Conservation (phyloP, 2,797 vertebrate genomes). For the Anguilla anguilla region DNA sequence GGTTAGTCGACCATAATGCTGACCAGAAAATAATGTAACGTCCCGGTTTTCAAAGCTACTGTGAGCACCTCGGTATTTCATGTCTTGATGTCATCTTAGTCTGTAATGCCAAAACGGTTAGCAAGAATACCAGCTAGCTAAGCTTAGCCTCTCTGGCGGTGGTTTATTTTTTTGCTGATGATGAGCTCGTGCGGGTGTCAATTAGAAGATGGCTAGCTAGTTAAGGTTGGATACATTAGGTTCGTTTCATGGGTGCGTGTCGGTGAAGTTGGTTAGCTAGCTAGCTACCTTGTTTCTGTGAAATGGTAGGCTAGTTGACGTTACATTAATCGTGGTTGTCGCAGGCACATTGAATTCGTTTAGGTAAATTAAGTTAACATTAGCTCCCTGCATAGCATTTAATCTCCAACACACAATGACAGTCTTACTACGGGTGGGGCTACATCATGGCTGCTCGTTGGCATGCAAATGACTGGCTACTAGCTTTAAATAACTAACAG, state of each 20-base stretch:
- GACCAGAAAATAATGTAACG: background rate
- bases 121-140: background rate
- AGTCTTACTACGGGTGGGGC: background rate
- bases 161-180: too few relatives aligned
- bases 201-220: too few relatives aligned
- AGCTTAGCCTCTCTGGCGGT: background rate
- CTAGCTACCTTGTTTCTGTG: too few relatives aligned
- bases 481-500: background rate
- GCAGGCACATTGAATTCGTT: background rate
- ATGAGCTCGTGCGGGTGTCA: too few relatives aligned
- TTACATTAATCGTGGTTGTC: background rate
- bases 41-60: background rate
- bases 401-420: background rate
- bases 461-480: too few relatives aligned
- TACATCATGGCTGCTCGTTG: background rate
- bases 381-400: too few relatives aligned
- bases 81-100: background rate
- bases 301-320: too few relatives aligned
- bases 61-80: background rate
- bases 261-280: too few relatives aligned
- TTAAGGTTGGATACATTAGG: background rate
- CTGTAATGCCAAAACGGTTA: background rate
- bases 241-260: background rate
- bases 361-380: too few relatives aligned
- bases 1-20: conserved; percentile 23